A percentile compares a stretch with the other conserved stretches of the same genome.
phyloP scores from a whole-genome alignment of 1,140 invertebrate genomes.

The Cydia amplana region DNA sequence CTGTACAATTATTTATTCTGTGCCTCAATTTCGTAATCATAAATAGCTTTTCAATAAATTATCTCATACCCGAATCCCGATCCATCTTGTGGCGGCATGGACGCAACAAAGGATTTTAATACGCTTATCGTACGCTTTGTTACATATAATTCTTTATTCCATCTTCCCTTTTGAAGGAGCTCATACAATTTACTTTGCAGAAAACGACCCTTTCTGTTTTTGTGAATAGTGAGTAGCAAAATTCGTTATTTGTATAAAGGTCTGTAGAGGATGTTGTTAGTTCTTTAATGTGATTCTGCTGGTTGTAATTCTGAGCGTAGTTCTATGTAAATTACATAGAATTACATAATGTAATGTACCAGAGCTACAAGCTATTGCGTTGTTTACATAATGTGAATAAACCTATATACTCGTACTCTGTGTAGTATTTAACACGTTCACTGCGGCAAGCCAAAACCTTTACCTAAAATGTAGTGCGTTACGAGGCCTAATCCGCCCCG shows the following conservation, averaged over 20 bases:
- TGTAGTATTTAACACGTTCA: no score
- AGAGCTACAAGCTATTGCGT: neutral
- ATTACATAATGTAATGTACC: no score
- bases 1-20: no score
- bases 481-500: no score
- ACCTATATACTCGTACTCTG: no score
- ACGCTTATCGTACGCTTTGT: slow-evolving; percentile 65
- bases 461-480: no score
- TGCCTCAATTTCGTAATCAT: neutral
- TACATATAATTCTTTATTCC: slow-evolving; percentile 60
- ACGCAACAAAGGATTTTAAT: slow-evolving; percentile 69
- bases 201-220: slow-evolving; percentile 56
- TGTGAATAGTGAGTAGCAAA: slow-evolving; percentile 54
- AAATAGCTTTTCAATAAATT: slow-evolving; percentile 35
- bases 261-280: slow-evolving; percentile 13
- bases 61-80: slow-evolving; percentile 54
- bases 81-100: slow-evolving; percentile 58
- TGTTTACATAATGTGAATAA: neutral
- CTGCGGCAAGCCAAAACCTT: no score
- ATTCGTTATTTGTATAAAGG: slow-evolving; percentile 27
- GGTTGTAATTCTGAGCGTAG: neutral
- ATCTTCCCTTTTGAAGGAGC: slow-evolving; percentile 53
- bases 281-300: slow-evolving; percentile 4
- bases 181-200: slow-evolving; percentile 63
- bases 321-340: no score